Conservation (phyloP, 2,797 vertebrate genomes). For the Aplochiton taeniatus region DNA sequence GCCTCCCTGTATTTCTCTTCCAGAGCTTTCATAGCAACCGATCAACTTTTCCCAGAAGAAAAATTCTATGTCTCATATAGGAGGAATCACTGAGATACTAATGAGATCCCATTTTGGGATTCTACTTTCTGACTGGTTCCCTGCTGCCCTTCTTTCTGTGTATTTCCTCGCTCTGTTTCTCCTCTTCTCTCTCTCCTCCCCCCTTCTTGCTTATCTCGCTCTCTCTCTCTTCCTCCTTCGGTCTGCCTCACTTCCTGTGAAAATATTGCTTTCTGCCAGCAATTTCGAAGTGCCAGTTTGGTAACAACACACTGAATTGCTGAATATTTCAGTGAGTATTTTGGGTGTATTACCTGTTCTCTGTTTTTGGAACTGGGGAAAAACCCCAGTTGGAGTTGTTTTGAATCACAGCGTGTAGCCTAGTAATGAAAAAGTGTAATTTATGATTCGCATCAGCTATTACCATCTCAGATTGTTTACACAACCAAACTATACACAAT, state of each 20-base stretch:
- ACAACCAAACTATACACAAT: too few species aligned
- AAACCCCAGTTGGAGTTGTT: not conserved
- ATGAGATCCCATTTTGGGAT: too few species aligned
- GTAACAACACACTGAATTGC: constrained; percentile 60
- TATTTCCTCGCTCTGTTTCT: constrained; percentile 11
- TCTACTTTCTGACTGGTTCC: too few species aligned
- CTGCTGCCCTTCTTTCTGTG: constrained; percentile 7
- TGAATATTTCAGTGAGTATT: constrained; percentile 19
- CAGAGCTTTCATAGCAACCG: constrained; percentile 15
- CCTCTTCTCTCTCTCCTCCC: not conserved
- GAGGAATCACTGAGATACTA: too few species aligned
- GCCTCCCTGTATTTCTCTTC: constrained; percentile 27
- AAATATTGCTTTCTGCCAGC: constrained; percentile 34
- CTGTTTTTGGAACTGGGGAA: not conserved
- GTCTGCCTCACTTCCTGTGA: constrained; percentile 6
- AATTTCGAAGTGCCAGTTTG: constrained; percentile 50
- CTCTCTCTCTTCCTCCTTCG: not conserved
- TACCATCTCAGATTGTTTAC: too few species aligned
- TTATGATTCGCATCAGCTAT: too few species aligned
- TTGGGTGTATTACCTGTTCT: not conserved
- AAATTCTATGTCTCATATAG: too few species aligned
- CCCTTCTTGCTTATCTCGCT: too few species aligned
- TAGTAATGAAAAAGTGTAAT: too few species aligned
- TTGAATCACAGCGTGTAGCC: not conserved
- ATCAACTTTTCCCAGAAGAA: constrained; percentile 10